These are phyloP conservation scores for Heterodera filipjevi DNA, from an alignment of 2,888 invertebrate species.

Conservation along the genomic window DNA sequence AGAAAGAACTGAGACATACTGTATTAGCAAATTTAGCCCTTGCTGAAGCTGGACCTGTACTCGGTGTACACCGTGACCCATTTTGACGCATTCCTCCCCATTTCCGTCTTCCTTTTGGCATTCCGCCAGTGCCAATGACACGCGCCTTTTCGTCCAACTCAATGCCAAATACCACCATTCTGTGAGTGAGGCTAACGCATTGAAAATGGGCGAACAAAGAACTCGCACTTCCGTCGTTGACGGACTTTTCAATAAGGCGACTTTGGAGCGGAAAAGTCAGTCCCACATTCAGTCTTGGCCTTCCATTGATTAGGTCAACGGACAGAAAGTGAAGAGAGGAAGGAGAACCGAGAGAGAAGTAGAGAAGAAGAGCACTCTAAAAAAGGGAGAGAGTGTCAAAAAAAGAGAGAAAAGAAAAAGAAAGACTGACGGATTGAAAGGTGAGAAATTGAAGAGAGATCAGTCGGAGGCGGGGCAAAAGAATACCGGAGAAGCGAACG, in stretches of 20 bases:
- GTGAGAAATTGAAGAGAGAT: background rate
- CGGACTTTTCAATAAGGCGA: background rate
- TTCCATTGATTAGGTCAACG: constrained; percentile 12
- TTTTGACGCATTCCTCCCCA: background rate
- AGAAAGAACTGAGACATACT: background rate
- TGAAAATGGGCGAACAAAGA: background rate
- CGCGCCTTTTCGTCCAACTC: background rate
- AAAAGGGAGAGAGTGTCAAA: background rate
- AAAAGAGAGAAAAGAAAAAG: no score
- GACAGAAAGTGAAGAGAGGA: background rate
- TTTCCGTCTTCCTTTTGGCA: background rate
- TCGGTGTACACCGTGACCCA: background rate
- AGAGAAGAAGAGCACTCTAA: constrained; percentile 13
- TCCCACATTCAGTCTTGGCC: background rate
- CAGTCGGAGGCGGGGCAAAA: background rate
- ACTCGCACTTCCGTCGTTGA: background rate
- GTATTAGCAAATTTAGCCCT: background rate
- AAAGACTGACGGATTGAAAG: background rate
- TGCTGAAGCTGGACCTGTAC: background rate
- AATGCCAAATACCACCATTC: background rate
- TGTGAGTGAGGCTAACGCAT: background rate
- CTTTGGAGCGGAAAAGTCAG: background rate
- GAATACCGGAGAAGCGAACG: constrained; percentile 7
- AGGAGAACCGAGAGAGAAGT: background rate
- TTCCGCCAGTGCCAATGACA: background rate